These are phyloP conservation scores for Felis chaus DNA, from an alignment of 2,113 vertebrate genomes.

Conservation along the genomic window DNA sequence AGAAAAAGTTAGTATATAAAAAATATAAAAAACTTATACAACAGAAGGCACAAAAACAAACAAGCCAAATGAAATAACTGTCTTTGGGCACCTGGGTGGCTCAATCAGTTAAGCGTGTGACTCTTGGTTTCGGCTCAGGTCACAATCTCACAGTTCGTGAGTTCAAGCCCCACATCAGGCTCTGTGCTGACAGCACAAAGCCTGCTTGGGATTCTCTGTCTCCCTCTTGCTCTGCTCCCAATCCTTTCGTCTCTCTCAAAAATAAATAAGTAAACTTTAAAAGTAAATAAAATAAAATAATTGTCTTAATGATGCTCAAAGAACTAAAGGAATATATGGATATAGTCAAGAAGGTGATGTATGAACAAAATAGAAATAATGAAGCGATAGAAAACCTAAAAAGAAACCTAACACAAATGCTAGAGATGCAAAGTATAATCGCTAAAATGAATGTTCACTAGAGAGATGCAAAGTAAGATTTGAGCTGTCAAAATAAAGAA, in stretches of 20 bases:
- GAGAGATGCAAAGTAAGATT: not conserved
- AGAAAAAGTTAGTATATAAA: not conserved
- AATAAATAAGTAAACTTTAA: no score
- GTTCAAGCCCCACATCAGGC: no score
- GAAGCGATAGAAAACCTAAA: not conserved
- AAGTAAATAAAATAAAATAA: not conserved
- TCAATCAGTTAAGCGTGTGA: no score
- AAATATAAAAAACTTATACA: not conserved
- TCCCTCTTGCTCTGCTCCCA: no score
- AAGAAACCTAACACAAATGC: not conserved
- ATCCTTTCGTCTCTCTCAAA: no score
- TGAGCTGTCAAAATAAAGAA: not conserved
- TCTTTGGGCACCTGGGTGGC: not conserved
- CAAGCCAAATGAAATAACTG: not conserved
- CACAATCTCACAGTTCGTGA: no score
- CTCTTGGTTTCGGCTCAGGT: no score
- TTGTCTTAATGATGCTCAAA: not conserved
- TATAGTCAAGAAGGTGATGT: not conserved
- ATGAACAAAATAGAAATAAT: not conserved
- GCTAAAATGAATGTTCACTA: not conserved
- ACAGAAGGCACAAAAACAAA: not conserved
- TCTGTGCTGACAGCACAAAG: no score
- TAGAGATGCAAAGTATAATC: not conserved
- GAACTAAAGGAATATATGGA: not conserved
- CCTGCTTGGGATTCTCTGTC: no score